These are phyloP conservation scores for Glyptemys insculpta DNA, from an alignment of 2,797 vertebrate species.

Conservation along the genomic window DNA sequence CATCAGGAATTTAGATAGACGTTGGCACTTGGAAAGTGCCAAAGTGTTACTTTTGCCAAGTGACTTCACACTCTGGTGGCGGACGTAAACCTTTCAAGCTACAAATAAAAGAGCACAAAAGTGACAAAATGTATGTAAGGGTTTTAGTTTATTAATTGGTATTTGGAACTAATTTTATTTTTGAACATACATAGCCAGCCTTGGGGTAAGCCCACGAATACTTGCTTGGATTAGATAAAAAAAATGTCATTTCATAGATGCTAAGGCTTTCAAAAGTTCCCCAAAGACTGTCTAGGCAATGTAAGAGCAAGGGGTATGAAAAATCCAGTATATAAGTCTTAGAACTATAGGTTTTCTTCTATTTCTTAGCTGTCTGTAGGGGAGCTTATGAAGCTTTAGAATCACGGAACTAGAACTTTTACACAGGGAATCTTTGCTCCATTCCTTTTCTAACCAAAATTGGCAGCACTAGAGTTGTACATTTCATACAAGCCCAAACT, in stretches of 20 bases:
- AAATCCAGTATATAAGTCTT: background rate
- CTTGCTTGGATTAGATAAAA: background rate
- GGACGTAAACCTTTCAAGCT: background rate
- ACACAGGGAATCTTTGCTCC: background rate
- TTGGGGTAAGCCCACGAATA: background rate
- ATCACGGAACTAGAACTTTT: background rate
- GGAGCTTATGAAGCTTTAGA: background rate
- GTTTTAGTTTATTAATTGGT: background rate
- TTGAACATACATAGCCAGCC: background rate
- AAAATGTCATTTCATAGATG: background rate
- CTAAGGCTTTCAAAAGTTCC: background rate
- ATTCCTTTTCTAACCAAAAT: background rate
- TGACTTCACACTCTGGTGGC: background rate
- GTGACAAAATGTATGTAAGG: background rate
- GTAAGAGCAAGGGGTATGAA: background rate
- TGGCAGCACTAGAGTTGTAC: rapidly evolving
- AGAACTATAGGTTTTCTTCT: rapidly evolving
- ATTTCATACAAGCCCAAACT: background rate
- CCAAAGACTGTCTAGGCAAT: background rate
- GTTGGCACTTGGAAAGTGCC: background rate
- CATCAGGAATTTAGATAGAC: background rate
- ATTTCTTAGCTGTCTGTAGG: background rate
- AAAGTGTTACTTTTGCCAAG: background rate
- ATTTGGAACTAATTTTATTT: background rate
- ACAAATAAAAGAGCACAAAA: background rate